Conservation (phyloP, 2,888 invertebrate species). For the Rhogogaster chlorosoma region DNA sequence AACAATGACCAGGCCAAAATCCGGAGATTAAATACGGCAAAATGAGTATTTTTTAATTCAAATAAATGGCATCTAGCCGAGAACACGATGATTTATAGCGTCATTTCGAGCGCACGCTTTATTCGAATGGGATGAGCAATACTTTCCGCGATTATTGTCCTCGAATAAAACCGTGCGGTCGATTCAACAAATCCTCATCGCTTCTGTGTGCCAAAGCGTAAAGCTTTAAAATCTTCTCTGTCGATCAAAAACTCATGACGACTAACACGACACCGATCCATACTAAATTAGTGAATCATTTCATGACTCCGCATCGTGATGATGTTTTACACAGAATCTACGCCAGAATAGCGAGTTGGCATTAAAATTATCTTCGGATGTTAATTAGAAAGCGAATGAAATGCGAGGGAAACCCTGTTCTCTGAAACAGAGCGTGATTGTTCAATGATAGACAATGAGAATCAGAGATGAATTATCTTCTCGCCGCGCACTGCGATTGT, state of each 20-base stretch:
- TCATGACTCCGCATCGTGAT: not conserved
- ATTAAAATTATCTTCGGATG: not conserved
- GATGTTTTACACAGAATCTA: not conserved
- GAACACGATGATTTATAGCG: not conserved
- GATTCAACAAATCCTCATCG: not conserved
- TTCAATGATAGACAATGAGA: not conserved
- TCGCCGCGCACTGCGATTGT: not conserved
- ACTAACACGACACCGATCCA: constrained; percentile 16
- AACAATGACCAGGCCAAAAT: not conserved
- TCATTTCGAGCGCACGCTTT: not conserved
- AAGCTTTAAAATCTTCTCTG: not conserved
- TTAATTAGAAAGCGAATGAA: constrained; percentile 46
- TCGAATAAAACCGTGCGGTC: not conserved
- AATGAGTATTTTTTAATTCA: not conserved
- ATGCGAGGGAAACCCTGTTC: not conserved
- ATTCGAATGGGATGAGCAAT: not conserved
- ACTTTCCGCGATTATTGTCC: not conserved
- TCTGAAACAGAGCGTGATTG: constrained; percentile 32
- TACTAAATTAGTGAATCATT: constrained; percentile 4
- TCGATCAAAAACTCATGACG: not conserved
- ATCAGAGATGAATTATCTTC: not conserved
- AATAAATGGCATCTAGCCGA: not conserved
- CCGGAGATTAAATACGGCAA: not conserved
- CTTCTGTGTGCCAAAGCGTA: not conserved
- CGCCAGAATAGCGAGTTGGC: not conserved